A percentile compares a stretch with the other conserved stretches of the same genome.
Evolutionary conservation across 2,113 vertebrate species (phyloP).

Genomic region (Lonchura striata): DNA sequence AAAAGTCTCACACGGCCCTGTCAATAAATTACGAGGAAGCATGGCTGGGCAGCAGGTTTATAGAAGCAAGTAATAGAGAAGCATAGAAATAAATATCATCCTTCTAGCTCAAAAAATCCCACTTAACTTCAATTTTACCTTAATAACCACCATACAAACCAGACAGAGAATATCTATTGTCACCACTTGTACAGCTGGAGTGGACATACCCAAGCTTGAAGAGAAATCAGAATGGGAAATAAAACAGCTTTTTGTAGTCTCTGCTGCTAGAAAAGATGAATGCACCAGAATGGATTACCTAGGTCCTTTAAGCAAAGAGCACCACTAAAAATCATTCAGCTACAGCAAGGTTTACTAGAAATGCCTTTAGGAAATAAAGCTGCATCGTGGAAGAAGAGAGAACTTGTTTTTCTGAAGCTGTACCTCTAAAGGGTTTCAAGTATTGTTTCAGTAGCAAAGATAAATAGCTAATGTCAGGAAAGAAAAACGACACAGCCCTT

Average conservation of each 20-base stretch:
- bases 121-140: not conserved
- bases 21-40: not conserved
- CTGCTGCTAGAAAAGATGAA: not conserved
- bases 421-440: not conserved
- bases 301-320: not conserved
- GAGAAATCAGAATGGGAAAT: not conserved
- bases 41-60: not conserved
- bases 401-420: not conserved
- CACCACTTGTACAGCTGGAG: not conserved
- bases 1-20: not conserved
- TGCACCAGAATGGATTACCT: not conserved
- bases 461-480: slow-evolving; percentile 21
- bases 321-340: not conserved
- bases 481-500: not conserved
- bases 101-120: not conserved
- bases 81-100: not conserved
- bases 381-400: not conserved
- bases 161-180: not conserved
- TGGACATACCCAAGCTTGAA: not conserved
- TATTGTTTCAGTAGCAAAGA: slow-evolving; percentile 7
- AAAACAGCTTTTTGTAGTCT: not conserved
- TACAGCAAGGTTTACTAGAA: not conserved
- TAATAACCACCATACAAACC: not conserved
- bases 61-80: not conserved
- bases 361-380: not conserved